Percentiles rank a stretch among this genome's conserved stretches.
phyloP scores from a whole-genome alignment of 1,140 invertebrate species.

The Brachionus asplanchnoidis region DNA sequence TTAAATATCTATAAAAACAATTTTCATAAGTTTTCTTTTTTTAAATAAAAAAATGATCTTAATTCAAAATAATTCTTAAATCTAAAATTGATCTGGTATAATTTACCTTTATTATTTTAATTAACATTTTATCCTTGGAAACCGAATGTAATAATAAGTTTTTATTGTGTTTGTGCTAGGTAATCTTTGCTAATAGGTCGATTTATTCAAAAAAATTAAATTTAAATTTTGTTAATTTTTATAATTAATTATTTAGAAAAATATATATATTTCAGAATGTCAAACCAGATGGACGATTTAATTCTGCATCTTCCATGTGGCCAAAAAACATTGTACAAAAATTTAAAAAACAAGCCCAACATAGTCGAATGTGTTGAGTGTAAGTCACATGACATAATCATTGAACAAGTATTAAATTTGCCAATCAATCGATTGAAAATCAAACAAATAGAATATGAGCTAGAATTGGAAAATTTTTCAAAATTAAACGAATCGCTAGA shows the following conservation, averaged over 20 bases:
- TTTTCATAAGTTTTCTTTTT: no score
- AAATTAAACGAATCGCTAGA: not conserved
- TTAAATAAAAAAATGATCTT: no score
- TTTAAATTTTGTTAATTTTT: no score
- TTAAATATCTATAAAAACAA: no score
- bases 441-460: not conserved
- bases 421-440: not conserved
- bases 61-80: not conserved
- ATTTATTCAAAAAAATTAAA: not conserved
- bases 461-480: not conserved
- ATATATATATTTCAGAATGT: not conserved
- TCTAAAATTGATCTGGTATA: not conserved
- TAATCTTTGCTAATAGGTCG: no score
- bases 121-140: not conserved
- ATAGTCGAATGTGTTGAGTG: not conserved
- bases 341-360: not conserved
- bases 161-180: not conserved
- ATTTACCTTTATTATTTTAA: not conserved
- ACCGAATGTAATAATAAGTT: not conserved
- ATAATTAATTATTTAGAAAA: no score
- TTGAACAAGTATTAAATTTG: not conserved
- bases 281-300: not conserved
- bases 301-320: not conserved
- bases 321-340: not conserved
- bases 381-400: not conserved